These are phyloP conservation scores for Eupithecia insigniata DNA, from an alignment of 2,888 invertebrate species.

Conservation along the genomic window DNA sequence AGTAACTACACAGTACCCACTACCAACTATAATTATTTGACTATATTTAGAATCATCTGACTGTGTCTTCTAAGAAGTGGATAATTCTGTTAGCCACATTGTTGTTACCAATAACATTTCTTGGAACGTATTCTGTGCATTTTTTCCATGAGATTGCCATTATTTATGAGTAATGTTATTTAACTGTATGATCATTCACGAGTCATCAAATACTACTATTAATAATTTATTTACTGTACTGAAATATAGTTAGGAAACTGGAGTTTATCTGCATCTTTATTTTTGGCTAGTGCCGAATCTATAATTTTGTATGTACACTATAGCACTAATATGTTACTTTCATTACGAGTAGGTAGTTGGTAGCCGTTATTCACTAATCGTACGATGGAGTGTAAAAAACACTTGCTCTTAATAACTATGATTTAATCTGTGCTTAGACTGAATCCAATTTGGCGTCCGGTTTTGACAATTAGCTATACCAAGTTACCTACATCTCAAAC, in stretches of 20 bases:
- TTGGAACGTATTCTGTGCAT: conserved; percentile 64
- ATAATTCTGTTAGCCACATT: conserved; percentile 55
- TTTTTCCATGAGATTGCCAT: conserved; percentile 71
- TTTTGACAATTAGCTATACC: conserved; percentile 66
- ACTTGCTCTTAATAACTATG: conserved; percentile 23
- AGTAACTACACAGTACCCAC: not conserved
- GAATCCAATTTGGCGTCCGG: conserved; percentile 65
- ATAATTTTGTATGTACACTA: too few relatives aligned
- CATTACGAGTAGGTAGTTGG: too few relatives aligned
- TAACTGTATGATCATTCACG: conserved; percentile 45
- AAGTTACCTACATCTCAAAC: conserved; percentile 26
- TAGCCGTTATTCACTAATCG: conserved; percentile 17
- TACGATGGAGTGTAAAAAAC: conserved; percentile 5
- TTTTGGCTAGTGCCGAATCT: not conserved
- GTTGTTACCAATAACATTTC: conserved; percentile 52
- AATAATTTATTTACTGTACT: not conserved
- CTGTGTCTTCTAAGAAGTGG: conserved; percentile 54
- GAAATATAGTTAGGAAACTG: too few relatives aligned
- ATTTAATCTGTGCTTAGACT: conserved; percentile 27
- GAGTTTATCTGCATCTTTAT: not conserved
- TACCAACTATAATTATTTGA: conserved; percentile 34
- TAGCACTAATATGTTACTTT: too few relatives aligned
- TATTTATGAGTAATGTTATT: conserved; percentile 71
- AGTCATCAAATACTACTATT: conserved; percentile 30
- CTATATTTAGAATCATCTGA: conserved; percentile 52